Evolutionary conservation across 2,113 vertebrate genomes (phyloP).

Genomic region (Petrocephalus zakoni): DNA sequence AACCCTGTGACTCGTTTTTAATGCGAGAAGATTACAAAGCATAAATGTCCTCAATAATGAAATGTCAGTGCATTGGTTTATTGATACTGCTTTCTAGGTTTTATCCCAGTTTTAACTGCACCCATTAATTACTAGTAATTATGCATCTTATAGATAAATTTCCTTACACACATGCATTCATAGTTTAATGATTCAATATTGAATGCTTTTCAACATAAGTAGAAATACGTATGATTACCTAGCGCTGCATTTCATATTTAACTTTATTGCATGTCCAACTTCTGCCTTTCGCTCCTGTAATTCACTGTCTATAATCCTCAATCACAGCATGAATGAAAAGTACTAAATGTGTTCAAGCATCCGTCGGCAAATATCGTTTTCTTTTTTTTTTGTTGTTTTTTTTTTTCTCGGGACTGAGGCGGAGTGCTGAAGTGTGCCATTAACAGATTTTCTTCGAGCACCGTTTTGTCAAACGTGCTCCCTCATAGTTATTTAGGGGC

Average conservation of each 20-base stretch:
- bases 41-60: slow-evolving; percentile 11
- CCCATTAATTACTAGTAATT: not conserved
- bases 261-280: slow-evolving; percentile 43
- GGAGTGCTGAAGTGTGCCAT: slow-evolving; percentile 80
- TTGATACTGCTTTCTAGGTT: not conserved
- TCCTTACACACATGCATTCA: not conserved
- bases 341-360: slow-evolving; percentile 74
- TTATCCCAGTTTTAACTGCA: not conserved
- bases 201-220: not conserved
- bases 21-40: not conserved
- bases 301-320: slow-evolving; percentile 65
- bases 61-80: not conserved
- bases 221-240: not conserved
- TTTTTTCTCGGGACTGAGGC: slow-evolving; percentile 79
- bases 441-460: slow-evolving; percentile 72
- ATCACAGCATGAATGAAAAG: slow-evolving; percentile 81
- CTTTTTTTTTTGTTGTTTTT: slow-evolving; percentile 81
- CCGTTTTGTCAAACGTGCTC: slow-evolving; percentile 33
- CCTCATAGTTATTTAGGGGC: slow-evolving; percentile 86
- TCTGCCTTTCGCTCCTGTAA: slow-evolving; percentile 58
- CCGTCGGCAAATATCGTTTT: slow-evolving; percentile 75
- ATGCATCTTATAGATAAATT: not conserved
- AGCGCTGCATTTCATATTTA: slow-evolving; percentile 56
- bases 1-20: not conserved
- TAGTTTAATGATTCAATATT: not conserved